Percentiles rank a stretch among this genome's conserved stretches.
Conservation (phyloP, 2,113 vertebrate species). For the Pithys albifrons region DNA sequence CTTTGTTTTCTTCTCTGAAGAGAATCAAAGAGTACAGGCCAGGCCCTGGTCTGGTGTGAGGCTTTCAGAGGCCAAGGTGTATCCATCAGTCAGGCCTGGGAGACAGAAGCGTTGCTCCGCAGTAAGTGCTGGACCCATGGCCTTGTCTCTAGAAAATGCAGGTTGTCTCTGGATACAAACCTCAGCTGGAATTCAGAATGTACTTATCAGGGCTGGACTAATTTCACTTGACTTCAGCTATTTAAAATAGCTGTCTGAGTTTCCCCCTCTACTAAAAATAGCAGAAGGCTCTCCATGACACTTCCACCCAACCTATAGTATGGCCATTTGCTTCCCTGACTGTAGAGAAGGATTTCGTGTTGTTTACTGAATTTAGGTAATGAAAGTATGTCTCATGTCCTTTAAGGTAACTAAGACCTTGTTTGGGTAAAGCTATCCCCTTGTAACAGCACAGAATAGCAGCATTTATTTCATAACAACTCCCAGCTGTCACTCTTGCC, state of each 20-base stretch:
- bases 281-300: background rate
- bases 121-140: background rate
- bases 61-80: background rate
- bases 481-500: fast-evolving
- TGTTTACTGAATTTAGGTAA: background rate
- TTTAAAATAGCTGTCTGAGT: background rate
- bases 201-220: background rate
- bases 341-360: background rate
- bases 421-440: background rate
- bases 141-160: background rate
- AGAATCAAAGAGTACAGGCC: background rate
- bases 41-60: background rate
- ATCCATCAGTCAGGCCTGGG: background rate
- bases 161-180: background rate
- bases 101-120: background rate
- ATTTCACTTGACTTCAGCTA: background rate
- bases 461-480: background rate
- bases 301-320: background rate
- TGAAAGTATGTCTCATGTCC: background rate
- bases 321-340: background rate
- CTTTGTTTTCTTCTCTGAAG: background rate
- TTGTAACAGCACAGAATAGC: background rate
- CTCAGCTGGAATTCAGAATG: background rate
- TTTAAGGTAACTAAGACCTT: background rate
- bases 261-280: background rate